These are phyloP conservation scores for Drosophila ambigua DNA, from an alignment of 1,140 invertebrate genomes.

Conservation along the genomic window DNA sequence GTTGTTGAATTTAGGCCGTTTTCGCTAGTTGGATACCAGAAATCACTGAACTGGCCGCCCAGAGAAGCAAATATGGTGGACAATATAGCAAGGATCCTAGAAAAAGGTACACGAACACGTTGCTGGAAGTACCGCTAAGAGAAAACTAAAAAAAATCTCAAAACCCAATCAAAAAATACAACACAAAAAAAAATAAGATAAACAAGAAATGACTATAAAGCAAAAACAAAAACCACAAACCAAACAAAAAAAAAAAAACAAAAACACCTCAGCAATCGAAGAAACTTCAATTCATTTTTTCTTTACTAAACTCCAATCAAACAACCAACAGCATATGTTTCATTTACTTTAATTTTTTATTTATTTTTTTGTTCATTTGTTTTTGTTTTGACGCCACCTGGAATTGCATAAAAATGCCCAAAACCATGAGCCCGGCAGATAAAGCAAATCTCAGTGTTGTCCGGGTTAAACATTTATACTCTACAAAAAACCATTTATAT, in stretches of 20 bases:
- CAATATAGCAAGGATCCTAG: slow-evolving; percentile 98
- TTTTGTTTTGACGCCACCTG: slow-evolving; percentile 60
- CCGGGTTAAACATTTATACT: slow-evolving; percentile 20
- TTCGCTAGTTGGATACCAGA: slow-evolving; percentile 99
- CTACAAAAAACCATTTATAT: too few species aligned
- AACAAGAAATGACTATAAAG: slow-evolving; percentile 55
- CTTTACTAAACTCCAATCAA: slow-evolving; percentile 72
- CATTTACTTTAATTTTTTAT: slow-evolving; percentile 31
- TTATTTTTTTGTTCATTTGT: slow-evolving; percentile 35
- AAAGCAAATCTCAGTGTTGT: slow-evolving; percentile 29
- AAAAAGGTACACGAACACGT: slow-evolving; percentile 92
- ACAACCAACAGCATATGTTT: slow-evolving; percentile 53
- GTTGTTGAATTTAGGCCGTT: slow-evolving; percentile 91
- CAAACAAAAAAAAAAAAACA: slow-evolving; percentile 51
- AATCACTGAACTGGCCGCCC: slow-evolving; percentile 98
- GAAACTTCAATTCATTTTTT: slow-evolving; percentile 63
- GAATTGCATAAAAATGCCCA: slow-evolving; percentile 81
- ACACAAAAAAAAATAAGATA: slow-evolving; percentile 58
- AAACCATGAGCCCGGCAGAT: slow-evolving; percentile 31
- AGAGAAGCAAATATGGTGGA: slow-evolving; percentile 98
- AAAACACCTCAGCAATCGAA: slow-evolving; percentile 64
- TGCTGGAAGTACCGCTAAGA: slow-evolving; percentile 77
- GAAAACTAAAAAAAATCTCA: slow-evolving; percentile 54
- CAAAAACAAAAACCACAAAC: slow-evolving; percentile 42
- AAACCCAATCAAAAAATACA: slow-evolving; percentile 45